These are phyloP conservation scores for Passer domesticus DNA, from an alignment of 2,113 vertebrate species.

Conservation along the genomic window DNA sequence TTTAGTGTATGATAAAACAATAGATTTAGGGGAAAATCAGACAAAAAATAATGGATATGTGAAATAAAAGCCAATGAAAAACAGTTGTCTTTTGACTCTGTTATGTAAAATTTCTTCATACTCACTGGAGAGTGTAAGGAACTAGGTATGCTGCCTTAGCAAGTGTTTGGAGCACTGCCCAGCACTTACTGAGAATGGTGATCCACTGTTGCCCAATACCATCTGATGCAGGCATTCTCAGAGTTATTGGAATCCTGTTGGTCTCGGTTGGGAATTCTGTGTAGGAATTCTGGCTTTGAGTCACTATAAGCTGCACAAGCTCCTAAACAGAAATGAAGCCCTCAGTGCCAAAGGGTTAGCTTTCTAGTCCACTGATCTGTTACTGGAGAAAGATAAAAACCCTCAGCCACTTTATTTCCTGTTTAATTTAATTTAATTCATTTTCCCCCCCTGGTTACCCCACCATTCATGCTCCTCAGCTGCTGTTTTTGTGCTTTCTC, in stretches of 20 bases:
- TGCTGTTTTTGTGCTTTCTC: neutral
- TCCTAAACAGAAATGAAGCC: neutral
- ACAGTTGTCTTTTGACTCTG: neutral
- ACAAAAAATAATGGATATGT: neutral
- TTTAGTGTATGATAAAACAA: neutral
- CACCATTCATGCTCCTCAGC: neutral
- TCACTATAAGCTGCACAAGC: neutral
- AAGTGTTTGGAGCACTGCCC: neutral
- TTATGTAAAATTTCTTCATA: neutral
- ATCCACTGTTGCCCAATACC: neutral
- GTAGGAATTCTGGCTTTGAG: neutral
- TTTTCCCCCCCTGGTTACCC: neutral
- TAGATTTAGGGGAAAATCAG: neutral
- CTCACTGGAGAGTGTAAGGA: neutral
- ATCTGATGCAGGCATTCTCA: neutral
- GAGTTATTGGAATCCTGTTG: neutral
- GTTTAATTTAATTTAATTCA: neutral
- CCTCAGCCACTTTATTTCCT: neutral
- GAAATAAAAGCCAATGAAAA: neutral
- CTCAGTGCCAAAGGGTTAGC: accelerated
- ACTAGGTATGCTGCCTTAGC: neutral
- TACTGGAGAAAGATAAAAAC: neutral
- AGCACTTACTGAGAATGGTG: neutral
- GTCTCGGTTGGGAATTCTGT: accelerated
- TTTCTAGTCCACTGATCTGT: neutral